Evolutionary conservation across 2,113 vertebrate species (phyloP).

Genomic region (Pelodiscus sinensis): DNA sequence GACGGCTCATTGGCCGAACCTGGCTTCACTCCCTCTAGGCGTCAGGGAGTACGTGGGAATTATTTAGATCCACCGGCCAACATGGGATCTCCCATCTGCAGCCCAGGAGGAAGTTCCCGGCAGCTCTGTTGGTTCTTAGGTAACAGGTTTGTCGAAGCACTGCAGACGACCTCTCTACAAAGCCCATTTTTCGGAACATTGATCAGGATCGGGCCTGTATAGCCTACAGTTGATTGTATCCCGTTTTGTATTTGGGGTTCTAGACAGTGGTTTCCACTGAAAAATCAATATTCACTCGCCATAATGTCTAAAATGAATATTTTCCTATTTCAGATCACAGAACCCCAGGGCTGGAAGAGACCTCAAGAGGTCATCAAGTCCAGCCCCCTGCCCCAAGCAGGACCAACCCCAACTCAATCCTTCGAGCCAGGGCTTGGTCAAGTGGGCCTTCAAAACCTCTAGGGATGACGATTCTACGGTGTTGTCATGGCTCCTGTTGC

Average conservation of each 20-base stretch:
- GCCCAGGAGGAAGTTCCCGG: background rate
- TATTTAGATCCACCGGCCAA: background rate
- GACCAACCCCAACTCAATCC: too few species aligned
- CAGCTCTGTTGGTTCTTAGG: background rate
- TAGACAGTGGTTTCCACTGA: background rate
- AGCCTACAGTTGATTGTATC: background rate
- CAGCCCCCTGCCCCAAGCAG: background rate
- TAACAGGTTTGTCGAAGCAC: background rate
- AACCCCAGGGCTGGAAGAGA: background rate
- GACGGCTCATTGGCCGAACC: rapidly evolving
- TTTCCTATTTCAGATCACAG: background rate
- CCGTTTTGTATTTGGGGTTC: background rate
- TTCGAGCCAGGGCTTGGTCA: too few species aligned
- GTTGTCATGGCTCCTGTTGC: too few species aligned
- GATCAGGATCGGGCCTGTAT: background rate
- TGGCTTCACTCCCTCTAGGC: background rate
- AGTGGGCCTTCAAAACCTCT: too few species aligned
- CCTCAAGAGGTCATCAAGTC: too few species aligned
- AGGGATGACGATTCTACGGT: too few species aligned
- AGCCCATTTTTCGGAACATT: background rate
- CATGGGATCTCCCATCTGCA: constrained; percentile 9
- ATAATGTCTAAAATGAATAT: background rate
- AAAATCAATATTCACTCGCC: background rate
- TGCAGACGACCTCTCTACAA: background rate
- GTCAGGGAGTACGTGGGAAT: background rate